Percentiles rank a stretch among this genome's conserved stretches.
phyloP scores from a whole-genome alignment of 2,797 vertebrate genomes.

The Notamacropus eugenii region DNA sequence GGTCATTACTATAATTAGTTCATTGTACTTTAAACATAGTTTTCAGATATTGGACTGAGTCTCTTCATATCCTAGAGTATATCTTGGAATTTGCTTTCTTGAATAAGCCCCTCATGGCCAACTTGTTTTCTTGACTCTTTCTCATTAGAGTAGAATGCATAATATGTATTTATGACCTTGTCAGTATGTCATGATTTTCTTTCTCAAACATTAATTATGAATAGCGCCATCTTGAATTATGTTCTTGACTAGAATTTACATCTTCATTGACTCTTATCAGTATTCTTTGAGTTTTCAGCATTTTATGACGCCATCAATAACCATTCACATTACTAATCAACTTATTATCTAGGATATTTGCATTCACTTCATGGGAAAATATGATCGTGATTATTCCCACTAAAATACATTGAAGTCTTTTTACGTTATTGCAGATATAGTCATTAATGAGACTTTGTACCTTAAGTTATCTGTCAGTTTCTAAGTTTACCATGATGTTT shows the following conservation, averaged over 20 bases:
- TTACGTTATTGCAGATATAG: neutral
- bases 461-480: constrained; percentile 9
- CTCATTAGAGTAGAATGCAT: neutral
- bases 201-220: neutral
- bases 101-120: neutral
- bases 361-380: neutral
- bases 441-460: neutral
- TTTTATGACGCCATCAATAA: neutral
- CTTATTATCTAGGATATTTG: neutral
- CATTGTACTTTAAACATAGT: neutral
- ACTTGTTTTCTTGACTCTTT: neutral
- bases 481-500: constrained; percentile 8
- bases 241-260: neutral
- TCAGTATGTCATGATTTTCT: neutral
- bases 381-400: neutral
- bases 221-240: neutral
- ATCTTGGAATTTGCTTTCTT: neutral
- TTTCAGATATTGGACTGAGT: neutral
- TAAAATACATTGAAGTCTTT: neutral
- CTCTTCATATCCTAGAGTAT: neutral
- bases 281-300: neutral
- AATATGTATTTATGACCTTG: neutral
- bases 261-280: neutral
- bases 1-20: neutral
- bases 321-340: neutral